Evolutionary conservation across 2,888 invertebrate genomes (phyloP).

Genomic region (Latheticus oryzae): DNA sequence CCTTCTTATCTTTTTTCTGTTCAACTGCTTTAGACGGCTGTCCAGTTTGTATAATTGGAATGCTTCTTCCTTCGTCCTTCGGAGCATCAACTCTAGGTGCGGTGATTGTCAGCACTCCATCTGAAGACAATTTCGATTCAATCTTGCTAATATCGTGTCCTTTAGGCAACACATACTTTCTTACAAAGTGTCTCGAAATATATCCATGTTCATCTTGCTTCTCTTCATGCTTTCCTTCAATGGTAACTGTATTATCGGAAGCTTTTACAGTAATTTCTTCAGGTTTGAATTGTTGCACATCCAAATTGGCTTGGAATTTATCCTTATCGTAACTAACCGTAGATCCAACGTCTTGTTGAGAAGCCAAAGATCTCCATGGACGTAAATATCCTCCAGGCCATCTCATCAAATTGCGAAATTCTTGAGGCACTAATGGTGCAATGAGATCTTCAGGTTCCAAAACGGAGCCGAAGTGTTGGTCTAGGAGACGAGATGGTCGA

Average conservation of each 20-base stretch:
- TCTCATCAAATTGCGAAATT: conserved; percentile 44
- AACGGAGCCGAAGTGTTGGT: conserved; percentile 65
- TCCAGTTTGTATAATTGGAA: conserved; percentile 61
- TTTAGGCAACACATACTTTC: conserved; percentile 80
- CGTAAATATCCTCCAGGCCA: conserved; percentile 59
- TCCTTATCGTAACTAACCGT: conserved; percentile 71
- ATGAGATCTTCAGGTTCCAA: conserved; percentile 65
- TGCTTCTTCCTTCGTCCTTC: conserved; percentile 60
- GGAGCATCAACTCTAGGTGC: conserved; percentile 70
- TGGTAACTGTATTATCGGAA: conserved; percentile 75
- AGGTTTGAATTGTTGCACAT: conserved; percentile 83
- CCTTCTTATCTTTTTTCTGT: conserved; percentile 10
- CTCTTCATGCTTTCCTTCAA: conserved; percentile 85
- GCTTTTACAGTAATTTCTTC: conserved; percentile 81
- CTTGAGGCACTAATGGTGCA: conserved; percentile 55
- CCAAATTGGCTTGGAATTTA: conserved; percentile 78
- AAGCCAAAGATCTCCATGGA: conserved; percentile 68
- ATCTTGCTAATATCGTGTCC: conserved; percentile 79
- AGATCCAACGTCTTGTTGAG: conserved; percentile 70
- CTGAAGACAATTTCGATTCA: conserved; percentile 79
- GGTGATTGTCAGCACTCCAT: conserved; percentile 77
- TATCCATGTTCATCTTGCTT: conserved; percentile 79
- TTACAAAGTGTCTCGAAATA: conserved; percentile 81
- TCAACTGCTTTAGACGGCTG: conserved; percentile 22
- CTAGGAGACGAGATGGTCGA: conserved; percentile 56